Evolutionary conservation across 2,797 vertebrate species (phyloP), one percentile per base, ranked within the genome.

Genomic region (Helarctos malayanus): DNA sequence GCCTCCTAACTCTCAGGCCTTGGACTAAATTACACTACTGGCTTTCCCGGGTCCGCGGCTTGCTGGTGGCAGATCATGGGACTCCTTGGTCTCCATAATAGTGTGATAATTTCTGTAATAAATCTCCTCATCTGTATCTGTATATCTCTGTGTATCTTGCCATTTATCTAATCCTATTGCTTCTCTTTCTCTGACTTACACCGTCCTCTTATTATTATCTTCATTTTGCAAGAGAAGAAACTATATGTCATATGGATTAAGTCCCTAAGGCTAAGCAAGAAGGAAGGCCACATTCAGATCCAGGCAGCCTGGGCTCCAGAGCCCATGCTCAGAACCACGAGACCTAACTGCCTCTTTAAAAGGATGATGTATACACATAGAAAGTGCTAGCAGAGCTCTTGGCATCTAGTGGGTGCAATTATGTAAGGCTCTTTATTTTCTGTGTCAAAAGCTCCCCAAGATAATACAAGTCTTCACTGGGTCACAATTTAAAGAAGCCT

Each of bases 291-390:
- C 86, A 1, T 59, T 54, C 68, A 59, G 54, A 81, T 18, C 65
- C 27, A 29, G n/a, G 12, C 56, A 29, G 54, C 75, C 76, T 63
- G 69, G 21, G 21, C 47, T 63, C 87, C 59, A 47, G 69, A 61
- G 29, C 29, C 52, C 19, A 45, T 16, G 38, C 68, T 59, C 29
- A 21, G 10, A 61, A 52, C 27, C 65, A 14, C 29, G 9, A n/a
- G 78, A 23, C n/a, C 47, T 23, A 52, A 29, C 7, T 38, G 9
- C 25, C 18, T 38, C 82, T 76, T 49, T 0, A 0, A 29, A 32
- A 16, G 32, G 52, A 52, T 32, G 38, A 23, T 1, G 18, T 3
- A 18, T 6, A 23, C n/a, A 14, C 10, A 0, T 0, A 49, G 27
- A 56, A 81, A 69, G 32, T 29, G 4, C 27, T 71, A 7, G 23